These are phyloP conservation scores for Amphimallon solstitiale DNA, from an alignment of 2,888 invertebrate genomes.

Conservation along the genomic window DNA sequence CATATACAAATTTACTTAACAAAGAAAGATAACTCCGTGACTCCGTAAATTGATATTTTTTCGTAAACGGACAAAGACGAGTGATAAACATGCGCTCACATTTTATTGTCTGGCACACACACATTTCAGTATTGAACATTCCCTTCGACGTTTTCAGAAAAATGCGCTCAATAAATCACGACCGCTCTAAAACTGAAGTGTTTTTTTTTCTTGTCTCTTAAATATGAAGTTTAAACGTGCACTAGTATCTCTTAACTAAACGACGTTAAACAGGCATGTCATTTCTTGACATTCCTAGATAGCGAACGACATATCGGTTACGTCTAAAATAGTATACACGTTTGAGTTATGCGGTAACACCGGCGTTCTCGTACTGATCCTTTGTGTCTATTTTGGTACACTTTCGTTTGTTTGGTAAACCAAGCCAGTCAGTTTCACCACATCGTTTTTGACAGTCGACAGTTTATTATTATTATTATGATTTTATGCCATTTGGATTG, in stretches of 20 bases:
- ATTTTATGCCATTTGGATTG: conserved; percentile 2
- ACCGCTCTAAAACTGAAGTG: conserved; percentile 1
- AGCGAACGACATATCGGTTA: conserved; percentile 29
- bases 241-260: conserved; percentile 20
- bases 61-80: not conserved
- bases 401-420: conserved; percentile 15
- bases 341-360: conserved; percentile 9
- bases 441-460: conserved; percentile 3
- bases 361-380: not conserved
- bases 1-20: no score
- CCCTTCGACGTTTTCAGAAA: conserved; percentile 1
- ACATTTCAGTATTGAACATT: not conserved
- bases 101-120: conserved; percentile 19
- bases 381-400: conserved; percentile 3
- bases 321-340: conserved; percentile 19
- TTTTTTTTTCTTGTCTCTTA: not conserved
- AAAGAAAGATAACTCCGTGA: no score
- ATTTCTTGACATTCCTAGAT: conserved; percentile 37
- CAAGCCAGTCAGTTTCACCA: conserved; percentile 8
- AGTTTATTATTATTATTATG: not conserved
- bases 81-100: not conserved
- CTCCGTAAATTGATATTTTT: not conserved
- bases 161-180: conserved; percentile 11
- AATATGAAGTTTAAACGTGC: conserved; percentile 3
- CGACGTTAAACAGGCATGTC: conserved; percentile 38